Conservation (phyloP, 2,113 vertebrate species). For the Psittacus erithacus region DNA sequence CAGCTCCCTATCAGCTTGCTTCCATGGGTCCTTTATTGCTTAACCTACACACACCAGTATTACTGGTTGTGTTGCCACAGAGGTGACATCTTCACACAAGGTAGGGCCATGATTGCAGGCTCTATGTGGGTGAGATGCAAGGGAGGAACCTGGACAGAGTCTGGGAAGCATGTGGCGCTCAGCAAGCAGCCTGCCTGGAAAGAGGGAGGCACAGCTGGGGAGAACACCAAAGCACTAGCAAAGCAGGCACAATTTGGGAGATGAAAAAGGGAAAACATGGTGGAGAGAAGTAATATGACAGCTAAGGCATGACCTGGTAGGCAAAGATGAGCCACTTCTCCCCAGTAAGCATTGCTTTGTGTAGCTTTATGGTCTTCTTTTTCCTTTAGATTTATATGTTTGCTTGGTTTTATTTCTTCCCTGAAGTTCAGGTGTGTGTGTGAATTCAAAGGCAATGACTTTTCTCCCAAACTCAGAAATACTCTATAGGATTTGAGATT, state of each 20-base stretch:
- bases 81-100: neutral
- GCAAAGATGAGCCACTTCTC: neutral
- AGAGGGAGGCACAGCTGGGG: neutral
- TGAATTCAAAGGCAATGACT: neutral
- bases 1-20: neutral
- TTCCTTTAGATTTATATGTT: neutral
- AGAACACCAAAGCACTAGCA: neutral
- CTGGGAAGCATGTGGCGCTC: neutral
- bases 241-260: neutral
- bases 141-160: neutral
- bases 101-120: accelerated
- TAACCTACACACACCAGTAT: accelerated
- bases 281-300: neutral
- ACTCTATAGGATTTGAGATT: neutral
- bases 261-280: neutral
- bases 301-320: neutral
- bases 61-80: neutral
- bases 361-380: neutral
- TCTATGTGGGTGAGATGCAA: neutral
- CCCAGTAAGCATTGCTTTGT: neutral
- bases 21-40: accelerated
- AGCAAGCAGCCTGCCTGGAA: neutral
- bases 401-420: neutral
- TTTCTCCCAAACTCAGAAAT: neutral
- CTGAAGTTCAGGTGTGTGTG: neutral